A percentile compares a stretch with the other conserved stretches of the same genome.
These are phyloP conservation scores for Glyptemys insculpta DNA, from an alignment of 2,797 vertebrate genomes.

Conservation along the genomic window DNA sequence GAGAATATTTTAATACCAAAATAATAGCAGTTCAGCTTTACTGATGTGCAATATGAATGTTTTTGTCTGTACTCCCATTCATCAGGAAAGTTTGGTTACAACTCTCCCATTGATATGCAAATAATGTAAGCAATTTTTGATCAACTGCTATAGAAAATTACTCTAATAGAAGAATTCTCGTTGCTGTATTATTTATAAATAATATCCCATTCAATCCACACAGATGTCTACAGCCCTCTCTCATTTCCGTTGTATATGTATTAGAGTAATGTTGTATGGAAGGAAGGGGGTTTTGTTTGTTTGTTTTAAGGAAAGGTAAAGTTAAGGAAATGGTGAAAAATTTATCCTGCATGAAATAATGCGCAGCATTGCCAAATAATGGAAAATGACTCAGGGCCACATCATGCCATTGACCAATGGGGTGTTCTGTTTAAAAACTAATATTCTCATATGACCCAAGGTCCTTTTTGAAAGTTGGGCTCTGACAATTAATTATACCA, in stretches of 20 bases:
- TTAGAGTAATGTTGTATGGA: background rate
- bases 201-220: background rate
- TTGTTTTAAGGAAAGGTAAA: background rate
- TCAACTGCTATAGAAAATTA: conserved; percentile 14
- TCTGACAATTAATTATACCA: background rate
- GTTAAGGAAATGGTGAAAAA: background rate
- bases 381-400: background rate
- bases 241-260: background rate
- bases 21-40: background rate
- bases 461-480: background rate
- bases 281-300: background rate
- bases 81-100: background rate
- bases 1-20: background rate
- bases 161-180: background rate
- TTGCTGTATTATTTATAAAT: background rate
- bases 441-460: background rate
- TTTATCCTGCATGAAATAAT: background rate
- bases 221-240: background rate
- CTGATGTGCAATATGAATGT: background rate
- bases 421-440: background rate
- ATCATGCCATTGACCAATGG: background rate
- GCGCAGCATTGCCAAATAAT: background rate
- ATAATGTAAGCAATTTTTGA: conserved; percentile 43
- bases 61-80: conserved; percentile 8
- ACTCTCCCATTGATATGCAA: conserved; percentile 50